Evolutionary conservation across 2,888 invertebrate genomes (phyloP), one percentile per base, ranked within the genome.

Genomic region (Parthenolecanium corni): DNA sequence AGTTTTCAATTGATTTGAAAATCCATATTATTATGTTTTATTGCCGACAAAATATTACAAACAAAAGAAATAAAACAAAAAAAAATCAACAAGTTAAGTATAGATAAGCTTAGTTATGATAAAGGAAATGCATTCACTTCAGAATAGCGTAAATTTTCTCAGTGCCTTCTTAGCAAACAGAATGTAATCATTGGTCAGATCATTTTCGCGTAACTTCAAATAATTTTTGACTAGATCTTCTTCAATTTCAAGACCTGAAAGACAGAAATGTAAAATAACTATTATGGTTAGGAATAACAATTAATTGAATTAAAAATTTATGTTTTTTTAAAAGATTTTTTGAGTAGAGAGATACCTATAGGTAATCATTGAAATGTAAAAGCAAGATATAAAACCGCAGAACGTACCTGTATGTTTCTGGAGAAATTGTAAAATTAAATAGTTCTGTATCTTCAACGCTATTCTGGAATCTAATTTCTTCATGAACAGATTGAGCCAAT

Each of bases 401-500:
- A n/a, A n/a, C n/a, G n/a, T 64, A 71, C 72, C 70, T 25, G 72
- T 69, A n/a, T 71, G 67, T 23, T 73, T 68, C 52, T 72, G 69
- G 23, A 77, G 68, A 68, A 76, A 77, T 64, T 69, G 70, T 21
- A 77, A 67, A 56, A 75, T 73, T 36, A 78, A 67, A 36, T 71
- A 69, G 66, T 75, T 76, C 66, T 77, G 78, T 42, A 78, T 73
- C 64, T 71, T 69, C 24, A 74, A 67, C 2, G 74, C 77, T 16
- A 71, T 66, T 38, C 68, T 58, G 6, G 76, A 73, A 64, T 74
- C 69, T 23, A 77, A 66, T 69, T 78, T 77, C 61, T 71, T 74
- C 76, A 77, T 76, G 65, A 76, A 74, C 71, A 74, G 73, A 67
- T 77, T 76, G 54, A 77, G 68, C 77, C 77, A 77, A 65, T 74